phyloP scores from a whole-genome alignment of 2,888 invertebrate species.

The Leptura quadrifasciata region DNA sequence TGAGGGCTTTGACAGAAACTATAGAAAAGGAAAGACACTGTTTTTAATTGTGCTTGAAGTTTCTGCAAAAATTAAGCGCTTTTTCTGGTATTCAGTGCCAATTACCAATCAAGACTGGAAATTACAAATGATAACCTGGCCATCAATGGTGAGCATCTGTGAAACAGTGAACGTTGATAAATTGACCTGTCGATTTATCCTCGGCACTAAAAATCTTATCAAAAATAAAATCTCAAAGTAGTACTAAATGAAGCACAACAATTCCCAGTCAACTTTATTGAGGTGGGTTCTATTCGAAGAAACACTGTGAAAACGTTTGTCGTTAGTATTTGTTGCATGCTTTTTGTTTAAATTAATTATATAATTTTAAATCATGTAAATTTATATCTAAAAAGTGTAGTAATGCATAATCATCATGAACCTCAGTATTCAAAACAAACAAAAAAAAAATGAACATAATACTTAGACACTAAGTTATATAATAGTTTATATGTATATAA shows the following conservation, averaged over 20 bases:
- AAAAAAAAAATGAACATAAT: slow-evolving; percentile 40
- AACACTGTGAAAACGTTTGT: slow-evolving; percentile 30
- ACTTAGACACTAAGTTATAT: slow-evolving; percentile 54
- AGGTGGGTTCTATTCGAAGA: background rate
- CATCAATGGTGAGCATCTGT: no score
- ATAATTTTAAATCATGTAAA: slow-evolving; percentile 23
- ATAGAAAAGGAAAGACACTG: no score
- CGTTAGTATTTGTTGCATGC: slow-evolving; percentile 8
- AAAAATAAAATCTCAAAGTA: background rate
- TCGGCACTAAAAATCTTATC: no score
- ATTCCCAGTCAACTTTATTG: background rate
- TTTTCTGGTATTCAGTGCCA: no score
- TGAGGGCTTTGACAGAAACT: no score
- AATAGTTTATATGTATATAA: slow-evolving; percentile 55
- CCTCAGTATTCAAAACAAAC: slow-evolving; percentile 54
- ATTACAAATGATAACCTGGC: no score
- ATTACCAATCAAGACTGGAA: no score
- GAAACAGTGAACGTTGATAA: no score
- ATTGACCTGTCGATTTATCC: no score
- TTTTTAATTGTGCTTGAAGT: no score
- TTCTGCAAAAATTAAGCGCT: no score
- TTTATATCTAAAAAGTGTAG: slow-evolving; percentile 13
- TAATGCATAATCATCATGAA: slow-evolving; percentile 55
- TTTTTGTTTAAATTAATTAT: background rate
- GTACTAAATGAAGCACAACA: background rate